phyloP scores from a whole-genome alignment of 2,113 vertebrate species.

The Megaceryle torquata region DNA sequence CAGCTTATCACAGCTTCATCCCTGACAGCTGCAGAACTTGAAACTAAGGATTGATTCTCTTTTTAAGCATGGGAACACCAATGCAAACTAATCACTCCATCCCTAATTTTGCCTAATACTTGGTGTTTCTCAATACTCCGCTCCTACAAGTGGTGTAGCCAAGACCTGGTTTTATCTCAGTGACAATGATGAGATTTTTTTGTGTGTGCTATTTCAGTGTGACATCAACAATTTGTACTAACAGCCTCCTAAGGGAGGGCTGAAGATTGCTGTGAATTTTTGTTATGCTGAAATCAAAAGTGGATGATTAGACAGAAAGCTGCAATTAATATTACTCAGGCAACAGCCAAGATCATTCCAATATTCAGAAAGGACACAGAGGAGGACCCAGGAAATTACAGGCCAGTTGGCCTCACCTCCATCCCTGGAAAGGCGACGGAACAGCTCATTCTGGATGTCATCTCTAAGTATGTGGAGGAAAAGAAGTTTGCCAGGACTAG shows the following conservation, averaged over 20 bases:
- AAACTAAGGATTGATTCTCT: constrained; percentile 24
- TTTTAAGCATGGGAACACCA: not conserved
- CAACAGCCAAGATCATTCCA: not conserved
- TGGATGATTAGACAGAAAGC: not conserved
- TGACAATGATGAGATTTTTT: not conserved
- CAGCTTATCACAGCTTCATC: not conserved
- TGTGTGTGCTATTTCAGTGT: not conserved
- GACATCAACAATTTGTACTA: not conserved
- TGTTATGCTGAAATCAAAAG: not conserved
- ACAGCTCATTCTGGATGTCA: too few relatives aligned
- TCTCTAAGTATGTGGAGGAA: too few relatives aligned
- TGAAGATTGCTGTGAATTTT: not conserved
- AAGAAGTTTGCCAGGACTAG: too few relatives aligned
- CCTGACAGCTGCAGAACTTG: not conserved
- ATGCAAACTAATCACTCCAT: not conserved
- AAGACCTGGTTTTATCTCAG: constrained; percentile 3
- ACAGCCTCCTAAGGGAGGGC: not conserved
- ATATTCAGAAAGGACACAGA: too few relatives aligned
- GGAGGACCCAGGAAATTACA: too few relatives aligned
- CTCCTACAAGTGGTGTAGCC: not conserved
- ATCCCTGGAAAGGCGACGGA: too few relatives aligned
- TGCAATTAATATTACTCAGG: not conserved
- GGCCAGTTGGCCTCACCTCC: too few relatives aligned
- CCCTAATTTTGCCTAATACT: not conserved
- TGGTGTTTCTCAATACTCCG: not conserved